phyloP scores from a whole-genome alignment of 2,888 invertebrate genomes.

The Drosophila anceps region DNA sequence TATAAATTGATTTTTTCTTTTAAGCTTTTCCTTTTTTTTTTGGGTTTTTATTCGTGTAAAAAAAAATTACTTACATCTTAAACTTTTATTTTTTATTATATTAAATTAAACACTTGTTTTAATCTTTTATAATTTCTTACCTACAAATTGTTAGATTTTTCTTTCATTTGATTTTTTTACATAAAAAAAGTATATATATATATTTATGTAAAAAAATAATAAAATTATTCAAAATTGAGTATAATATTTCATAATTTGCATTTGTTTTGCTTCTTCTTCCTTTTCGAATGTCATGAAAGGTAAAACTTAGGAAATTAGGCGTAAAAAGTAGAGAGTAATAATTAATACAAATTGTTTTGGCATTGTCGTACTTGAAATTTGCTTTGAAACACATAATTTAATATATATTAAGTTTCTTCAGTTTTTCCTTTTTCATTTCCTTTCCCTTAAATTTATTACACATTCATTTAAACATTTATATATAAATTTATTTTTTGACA shows the following conservation, averaged over 20 bases:
- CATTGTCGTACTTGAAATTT: slow-evolving; percentile 41
- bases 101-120: slow-evolving; percentile 44
- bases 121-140: slow-evolving; percentile 55
- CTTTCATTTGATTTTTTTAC: slow-evolving; percentile 36
- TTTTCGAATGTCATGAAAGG: slow-evolving; percentile 26
- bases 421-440: background rate
- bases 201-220: slow-evolving; percentile 27
- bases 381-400: background rate
- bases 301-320: slow-evolving; percentile 6
- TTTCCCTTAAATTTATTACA: slow-evolving; percentile 22
- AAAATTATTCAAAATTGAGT: slow-evolving; percentile 36
- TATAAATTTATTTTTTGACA: background rate
- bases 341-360: slow-evolving; percentile 51
- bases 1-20: slow-evolving; percentile 36
- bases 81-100: slow-evolving; percentile 56
- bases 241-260: slow-evolving; percentile 33
- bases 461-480: slow-evolving; percentile 28
- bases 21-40: slow-evolving; percentile 31
- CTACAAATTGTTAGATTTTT: slow-evolving; percentile 47
- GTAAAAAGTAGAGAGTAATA: slow-evolving; percentile 12
- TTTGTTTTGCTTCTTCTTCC: slow-evolving; percentile 15
- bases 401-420: slow-evolving; percentile 6
- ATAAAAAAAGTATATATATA: slow-evolving; percentile 32
- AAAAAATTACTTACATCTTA: slow-evolving; percentile 69
- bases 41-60: slow-evolving; percentile 54